Percentiles rank a stretch among this genome's conserved stretches.
Evolutionary conservation across 1,140 invertebrate genomes (phyloP).

Genomic region (Cotesia typhae): DNA sequence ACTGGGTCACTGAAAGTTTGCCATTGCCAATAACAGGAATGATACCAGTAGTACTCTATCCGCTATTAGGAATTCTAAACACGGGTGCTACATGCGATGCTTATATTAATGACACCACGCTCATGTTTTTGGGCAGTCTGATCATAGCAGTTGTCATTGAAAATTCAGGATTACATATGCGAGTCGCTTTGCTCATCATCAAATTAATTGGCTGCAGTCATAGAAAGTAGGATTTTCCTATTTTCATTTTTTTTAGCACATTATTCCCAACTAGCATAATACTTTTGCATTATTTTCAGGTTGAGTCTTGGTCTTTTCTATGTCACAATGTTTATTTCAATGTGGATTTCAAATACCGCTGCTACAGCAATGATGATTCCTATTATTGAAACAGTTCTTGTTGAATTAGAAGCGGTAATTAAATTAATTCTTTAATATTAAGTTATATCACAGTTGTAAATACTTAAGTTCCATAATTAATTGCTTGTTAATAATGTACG

Average conservation of each 20-base stretch:
- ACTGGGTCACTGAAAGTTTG: conserved; percentile 74
- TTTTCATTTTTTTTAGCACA: neutral
- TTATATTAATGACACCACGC: conserved; percentile 73
- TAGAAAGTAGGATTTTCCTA: conserved; percentile 50
- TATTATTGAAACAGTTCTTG: conserved; percentile 68
- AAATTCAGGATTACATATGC: conserved; percentile 71
- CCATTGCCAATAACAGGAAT: conserved; percentile 73
- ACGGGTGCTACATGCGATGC: conserved; percentile 66
- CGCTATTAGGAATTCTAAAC: conserved; percentile 68
- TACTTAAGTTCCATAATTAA: neutral
- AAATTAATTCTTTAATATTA: neutral
- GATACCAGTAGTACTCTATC: conserved; percentile 72
- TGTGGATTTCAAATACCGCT: conserved; percentile 75
- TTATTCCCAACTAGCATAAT: neutral
- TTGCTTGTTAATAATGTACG: conserved; percentile 1
- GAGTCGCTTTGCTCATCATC: conserved; percentile 72
- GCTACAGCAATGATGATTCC: conserved; percentile 73
- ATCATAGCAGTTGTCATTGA: conserved; percentile 75
- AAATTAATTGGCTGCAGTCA: conserved; percentile 69
- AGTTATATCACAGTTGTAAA: conserved; percentile 6
- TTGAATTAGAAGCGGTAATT: conserved; percentile 63
- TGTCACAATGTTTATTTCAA: conserved; percentile 71
- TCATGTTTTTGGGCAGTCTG: conserved; percentile 71
- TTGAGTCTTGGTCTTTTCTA: conserved; percentile 68
- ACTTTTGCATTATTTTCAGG: conserved; percentile 42